phyloP scores from a whole-genome alignment of 2,888 invertebrate species.

The Cantharis rustica region DNA sequence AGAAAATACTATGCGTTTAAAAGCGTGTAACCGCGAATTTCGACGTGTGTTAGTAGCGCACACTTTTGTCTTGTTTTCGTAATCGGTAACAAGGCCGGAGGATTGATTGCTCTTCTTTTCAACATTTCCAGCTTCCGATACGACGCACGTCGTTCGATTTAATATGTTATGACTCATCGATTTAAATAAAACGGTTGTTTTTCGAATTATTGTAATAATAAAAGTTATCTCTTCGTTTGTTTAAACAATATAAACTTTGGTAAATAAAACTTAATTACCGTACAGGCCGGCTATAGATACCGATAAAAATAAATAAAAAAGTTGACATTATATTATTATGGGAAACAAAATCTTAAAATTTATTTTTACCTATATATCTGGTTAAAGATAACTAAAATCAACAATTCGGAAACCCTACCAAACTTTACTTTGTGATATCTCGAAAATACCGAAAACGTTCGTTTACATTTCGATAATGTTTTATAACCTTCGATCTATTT shows the following conservation, averaged over 20 bases:
- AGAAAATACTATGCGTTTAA: background rate
- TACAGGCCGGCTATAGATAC: background rate
- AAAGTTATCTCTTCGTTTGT: background rate
- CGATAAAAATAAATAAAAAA: background rate
- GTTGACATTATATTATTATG: background rate
- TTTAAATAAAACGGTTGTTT: background rate
- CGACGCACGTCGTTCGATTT: background rate
- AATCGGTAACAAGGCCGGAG: background rate
- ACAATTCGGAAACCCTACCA: slow-evolving; percentile 12
- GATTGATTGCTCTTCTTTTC: background rate
- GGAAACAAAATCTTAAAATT: background rate
- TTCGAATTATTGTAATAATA: background rate
- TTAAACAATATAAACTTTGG: background rate
- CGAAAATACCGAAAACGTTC: slow-evolving; percentile 7
- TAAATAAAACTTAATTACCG: background rate
- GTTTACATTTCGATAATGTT: slow-evolving; percentile 10
- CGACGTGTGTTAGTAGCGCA: background rate
- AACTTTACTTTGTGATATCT: slow-evolving; percentile 13
- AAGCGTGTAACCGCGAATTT: background rate
- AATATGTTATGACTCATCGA: background rate
- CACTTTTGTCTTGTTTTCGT: background rate
- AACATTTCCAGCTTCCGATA: background rate
- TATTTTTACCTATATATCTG: background rate
- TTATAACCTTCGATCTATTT: slow-evolving; percentile 6
- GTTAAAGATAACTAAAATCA: slow-evolving; percentile 1